Percentiles rank a stretch among this genome's conserved stretches.
phyloP scores from a whole-genome alignment of 2,113 vertebrate genomes.

The Proterorhinus semilunaris region DNA sequence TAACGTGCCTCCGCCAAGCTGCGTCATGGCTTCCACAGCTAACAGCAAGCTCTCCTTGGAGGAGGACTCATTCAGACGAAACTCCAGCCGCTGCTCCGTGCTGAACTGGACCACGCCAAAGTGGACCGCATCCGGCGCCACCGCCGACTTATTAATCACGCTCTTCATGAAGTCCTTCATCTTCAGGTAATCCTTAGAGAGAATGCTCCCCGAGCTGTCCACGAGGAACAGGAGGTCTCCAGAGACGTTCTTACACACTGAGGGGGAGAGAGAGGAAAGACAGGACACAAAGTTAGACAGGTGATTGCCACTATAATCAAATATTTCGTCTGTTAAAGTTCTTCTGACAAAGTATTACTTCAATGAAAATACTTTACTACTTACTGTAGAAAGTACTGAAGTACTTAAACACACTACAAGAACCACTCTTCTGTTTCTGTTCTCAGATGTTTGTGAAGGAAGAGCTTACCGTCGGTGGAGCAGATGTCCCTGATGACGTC shows the following conservation, averaged over 20 bases:
- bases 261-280: neutral
- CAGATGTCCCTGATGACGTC: conserved; percentile 81
- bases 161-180: conserved; percentile 81
- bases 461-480: no score
- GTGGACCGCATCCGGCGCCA: conserved; percentile 68
- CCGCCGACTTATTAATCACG: conserved; percentile 66
- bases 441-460: no score
- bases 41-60: conserved; percentile 51
- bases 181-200: conserved; percentile 65
- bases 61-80: conserved; percentile 65
- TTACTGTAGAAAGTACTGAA: no score
- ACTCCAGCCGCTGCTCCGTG: conserved; percentile 49
- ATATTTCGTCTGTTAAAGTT: no score
- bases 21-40: conserved; percentile 67
- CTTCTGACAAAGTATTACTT: no score
- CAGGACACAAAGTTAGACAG: no score
- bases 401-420: no score
- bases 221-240: conserved; percentile 84
- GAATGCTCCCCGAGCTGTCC: conserved; percentile 82
- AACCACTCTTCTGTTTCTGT: no score
- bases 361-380: no score
- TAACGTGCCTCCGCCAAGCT: conserved; percentile 67
- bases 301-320: no score
- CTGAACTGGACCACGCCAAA: conserved; percentile 85
- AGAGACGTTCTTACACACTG: conserved; percentile 78